Evolutionary conservation across 2,888 invertebrate species (phyloP), one percentile per base, ranked within the genome.

Genomic region (Scaeva pyrastri): DNA sequence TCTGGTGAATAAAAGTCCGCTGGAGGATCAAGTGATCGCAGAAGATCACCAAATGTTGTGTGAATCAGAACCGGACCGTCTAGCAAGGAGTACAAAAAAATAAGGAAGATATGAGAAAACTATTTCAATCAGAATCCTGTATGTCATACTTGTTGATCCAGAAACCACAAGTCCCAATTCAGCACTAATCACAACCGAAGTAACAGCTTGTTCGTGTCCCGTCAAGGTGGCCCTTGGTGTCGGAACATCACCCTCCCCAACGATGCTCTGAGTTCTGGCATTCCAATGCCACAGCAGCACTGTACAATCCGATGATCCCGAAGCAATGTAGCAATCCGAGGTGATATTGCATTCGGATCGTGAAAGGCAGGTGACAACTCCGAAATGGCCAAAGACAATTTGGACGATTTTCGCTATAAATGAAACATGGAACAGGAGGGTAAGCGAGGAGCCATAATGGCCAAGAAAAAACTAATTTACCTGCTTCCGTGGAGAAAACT

Each of bases 271-370:
- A 83, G 97, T 97, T n/a, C 98, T 94, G 0, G 98, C 98, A 90
- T 96, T 99, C 98, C 99, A 99, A 91, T 99, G 99, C 99, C 99
- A 99, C 71, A 99, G 93, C 77, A 99, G 94, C 23, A 99, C 98
- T 0, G 99, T 99, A 93, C 99, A 99, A 93, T 99, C 99, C 62
- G 98, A 97, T 26, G 98, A 98, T 23, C 99, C 99, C 0, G 98
- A 98, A 0, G 99, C 99, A 89, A 99, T 96, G 93, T 99, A 99
- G 93, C 99, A 99, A 93, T 99, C 99, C 0, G 98, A 97, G n/a
- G 98, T 98, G 88, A 99, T 97, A 93, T 98, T 99, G 93, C 99
- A 99, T 93, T 99, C 99, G 2, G 98, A 99, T 66, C 99, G 95
- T 0, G 98, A 97, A 89, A 99, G 94, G 93, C 99, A 99, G 12